Evolutionary conservation across 2,888 invertebrate genomes (phyloP).

Genomic region (Pecten maximus): DNA sequence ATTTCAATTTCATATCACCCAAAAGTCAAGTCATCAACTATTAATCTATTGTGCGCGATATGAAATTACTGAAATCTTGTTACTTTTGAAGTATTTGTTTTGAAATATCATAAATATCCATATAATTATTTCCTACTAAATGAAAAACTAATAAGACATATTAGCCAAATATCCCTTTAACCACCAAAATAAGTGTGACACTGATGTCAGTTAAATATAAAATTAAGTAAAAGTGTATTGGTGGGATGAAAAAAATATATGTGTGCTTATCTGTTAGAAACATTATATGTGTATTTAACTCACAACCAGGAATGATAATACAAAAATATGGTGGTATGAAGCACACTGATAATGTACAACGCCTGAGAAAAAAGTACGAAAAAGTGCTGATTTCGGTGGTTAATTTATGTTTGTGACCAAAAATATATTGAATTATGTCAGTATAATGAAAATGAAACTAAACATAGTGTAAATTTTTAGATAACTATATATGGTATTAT

Average conservation of each 20-base stretch:
- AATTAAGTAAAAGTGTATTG: not conserved
- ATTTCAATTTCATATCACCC: not conserved
- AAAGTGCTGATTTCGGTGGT: not conserved
- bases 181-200: too few relatives aligned
- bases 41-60: not conserved
- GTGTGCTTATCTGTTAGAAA: not conserved
- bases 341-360: not conserved
- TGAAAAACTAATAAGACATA: not conserved
- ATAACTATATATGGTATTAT: not conserved
- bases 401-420: not conserved
- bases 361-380: not conserved
- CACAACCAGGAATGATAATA: slow-evolving; percentile 4
- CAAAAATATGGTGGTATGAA: not conserved
- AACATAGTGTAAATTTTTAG: not conserved
- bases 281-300: not conserved
- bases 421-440: not conserved
- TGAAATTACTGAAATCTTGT: not conserved
- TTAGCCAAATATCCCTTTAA: not conserved
- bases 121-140: not conserved
- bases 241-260: not conserved
- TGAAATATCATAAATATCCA: not conserved
- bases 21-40: not conserved
- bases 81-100: not conserved
- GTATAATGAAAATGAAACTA: not conserved
- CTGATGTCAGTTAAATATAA: not conserved